Evolutionary conservation across 2,113 vertebrate species (phyloP), one percentile per base, ranked within the genome.

Genomic region (Mesoclemmys tuberculata): DNA sequence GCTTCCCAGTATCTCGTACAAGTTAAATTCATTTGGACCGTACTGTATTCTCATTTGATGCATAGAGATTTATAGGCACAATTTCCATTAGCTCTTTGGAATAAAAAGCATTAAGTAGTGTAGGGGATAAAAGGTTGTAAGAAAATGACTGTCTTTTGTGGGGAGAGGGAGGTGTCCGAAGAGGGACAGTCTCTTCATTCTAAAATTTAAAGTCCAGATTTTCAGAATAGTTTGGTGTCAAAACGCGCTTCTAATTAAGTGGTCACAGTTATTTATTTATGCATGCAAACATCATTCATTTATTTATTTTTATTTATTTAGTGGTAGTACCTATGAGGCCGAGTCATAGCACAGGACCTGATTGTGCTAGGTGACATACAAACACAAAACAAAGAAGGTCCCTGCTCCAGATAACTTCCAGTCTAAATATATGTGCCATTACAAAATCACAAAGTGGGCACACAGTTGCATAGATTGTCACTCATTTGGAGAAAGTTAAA

Each of bases 371-470:
- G 14, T 19, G 16, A 64, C 14, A n/a, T 64, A 41, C 38, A 80
- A 91, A 85, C 6, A 84, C 10, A 64, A 21, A 89, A 94, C 22
- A 24, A 44, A 74, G 38, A 41, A 41, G n/a, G 21, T 19, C 38
- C 22, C 38, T 74, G 38, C 38, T 21, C 21, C 21, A 22, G 12
- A 74, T 11, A 74, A 44, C 21, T 74, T 74, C 24, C 38, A 96
- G 85, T 92, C 16, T 82, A 71, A 80, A 44, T 61, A 77, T 89
- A 96, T 92, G 71, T 55, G n/a, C 80, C 80, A 41, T 85, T 94
- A 92, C 89, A 68, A 85, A 87, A 89, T 56, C 64, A 44, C 31
- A 35, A n/a, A 64, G 54, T 13, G 56, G 80, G 80, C 82, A 90
- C 91, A 92, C 82, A 87, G 82, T 12, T 56, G 8, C 85, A 82